A percentile compares a stretch with the other conserved stretches of the same genome.
Conservation (phyloP, 2,888 invertebrate genomes). For the Hemicrepidius hirtus region DNA sequence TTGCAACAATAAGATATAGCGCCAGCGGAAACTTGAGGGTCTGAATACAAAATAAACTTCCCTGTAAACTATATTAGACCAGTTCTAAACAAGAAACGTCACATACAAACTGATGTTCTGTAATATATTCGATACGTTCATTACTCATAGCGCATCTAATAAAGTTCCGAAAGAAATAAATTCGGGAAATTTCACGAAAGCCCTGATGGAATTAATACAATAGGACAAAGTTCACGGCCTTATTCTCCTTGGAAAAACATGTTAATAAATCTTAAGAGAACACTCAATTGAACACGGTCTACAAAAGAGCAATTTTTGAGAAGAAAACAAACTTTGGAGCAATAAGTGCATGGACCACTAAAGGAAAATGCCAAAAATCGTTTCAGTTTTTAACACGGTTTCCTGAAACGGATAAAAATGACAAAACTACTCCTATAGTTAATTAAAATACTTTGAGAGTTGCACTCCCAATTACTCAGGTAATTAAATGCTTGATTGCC, state of each 20-base stretch:
- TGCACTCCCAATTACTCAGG: conserved; percentile 22
- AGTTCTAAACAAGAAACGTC: background rate
- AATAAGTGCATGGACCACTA: background rate
- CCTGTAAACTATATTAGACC: background rate
- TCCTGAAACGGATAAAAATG: background rate
- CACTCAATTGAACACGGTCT: conserved; percentile 7
- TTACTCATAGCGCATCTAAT: too few relatives aligned
- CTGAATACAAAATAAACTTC: conserved; percentile 16
- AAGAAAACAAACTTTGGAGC: background rate
- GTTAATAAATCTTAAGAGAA: conserved; percentile 28
- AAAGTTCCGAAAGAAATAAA: background rate
- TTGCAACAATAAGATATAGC: conserved; percentile 21
- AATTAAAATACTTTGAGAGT: conserved; percentile 26
- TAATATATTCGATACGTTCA: too few relatives aligned
- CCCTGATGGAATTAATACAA: conserved; percentile 17
- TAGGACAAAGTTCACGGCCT: conserved; percentile 16
- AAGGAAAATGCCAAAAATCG: background rate
- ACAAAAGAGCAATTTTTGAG: conserved; percentile 22
- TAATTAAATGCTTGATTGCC: conserved; percentile 25
- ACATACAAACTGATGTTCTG: background rate
- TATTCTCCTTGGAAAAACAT: conserved; percentile 8
- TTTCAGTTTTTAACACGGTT: background rate
- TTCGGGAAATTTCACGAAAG: background rate
- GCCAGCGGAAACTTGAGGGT: conserved; percentile 12
- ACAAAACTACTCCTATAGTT: conserved; percentile 14